A percentile compares a stretch with the other conserved stretches of the same genome.
These are phyloP conservation scores for Eupeodes corollae DNA, from an alignment of 1,140 invertebrate genomes.

Conservation along the genomic window DNA sequence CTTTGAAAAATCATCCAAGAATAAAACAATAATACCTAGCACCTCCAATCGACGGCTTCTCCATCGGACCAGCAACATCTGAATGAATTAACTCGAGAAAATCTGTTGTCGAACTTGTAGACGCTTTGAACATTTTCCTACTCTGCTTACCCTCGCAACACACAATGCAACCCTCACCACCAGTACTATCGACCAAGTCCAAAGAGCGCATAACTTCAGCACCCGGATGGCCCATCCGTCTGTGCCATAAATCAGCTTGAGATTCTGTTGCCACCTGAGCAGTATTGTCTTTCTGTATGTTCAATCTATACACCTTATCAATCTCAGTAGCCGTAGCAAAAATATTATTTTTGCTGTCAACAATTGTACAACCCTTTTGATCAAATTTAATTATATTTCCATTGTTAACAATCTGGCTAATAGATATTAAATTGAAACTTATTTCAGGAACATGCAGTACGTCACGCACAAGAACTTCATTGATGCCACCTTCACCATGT, in stretches of 20 bases:
- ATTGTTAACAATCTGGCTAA: slow-evolving; percentile 24
- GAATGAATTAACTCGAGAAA: slow-evolving; percentile 33
- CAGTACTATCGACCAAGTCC: neutral
- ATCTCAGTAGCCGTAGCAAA: slow-evolving; percentile 13
- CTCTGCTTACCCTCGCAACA: slow-evolving; percentile 1
- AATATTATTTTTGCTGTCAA: slow-evolving; percentile 14
- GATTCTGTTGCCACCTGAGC: too few species aligned
- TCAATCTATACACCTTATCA: slow-evolving; percentile 17
- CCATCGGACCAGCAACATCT: too few species aligned
- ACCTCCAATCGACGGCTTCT: slow-evolving; percentile 11
- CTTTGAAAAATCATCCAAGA: slow-evolving; percentile 20
- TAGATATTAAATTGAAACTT: slow-evolving; percentile 22
- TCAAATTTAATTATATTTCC: slow-evolving; percentile 22
- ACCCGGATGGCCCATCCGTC: slow-evolving; percentile 17
- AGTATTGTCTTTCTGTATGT: too few species aligned
- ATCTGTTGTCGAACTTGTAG: slow-evolving; percentile 23
- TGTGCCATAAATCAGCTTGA: slow-evolving; percentile 17
- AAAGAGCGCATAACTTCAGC: too few species aligned
- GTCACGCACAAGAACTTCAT: too few species aligned
- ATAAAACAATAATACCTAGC: too few species aligned
- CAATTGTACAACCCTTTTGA: slow-evolving; percentile 16
- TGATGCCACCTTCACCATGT: neutral
- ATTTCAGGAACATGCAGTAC: too few species aligned
- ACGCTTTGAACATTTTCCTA: slow-evolving; percentile 11
- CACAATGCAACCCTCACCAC: neutral